Evolutionary conservation across 2,888 invertebrate species (phyloP).

Genomic region (Macropis europaea): DNA sequence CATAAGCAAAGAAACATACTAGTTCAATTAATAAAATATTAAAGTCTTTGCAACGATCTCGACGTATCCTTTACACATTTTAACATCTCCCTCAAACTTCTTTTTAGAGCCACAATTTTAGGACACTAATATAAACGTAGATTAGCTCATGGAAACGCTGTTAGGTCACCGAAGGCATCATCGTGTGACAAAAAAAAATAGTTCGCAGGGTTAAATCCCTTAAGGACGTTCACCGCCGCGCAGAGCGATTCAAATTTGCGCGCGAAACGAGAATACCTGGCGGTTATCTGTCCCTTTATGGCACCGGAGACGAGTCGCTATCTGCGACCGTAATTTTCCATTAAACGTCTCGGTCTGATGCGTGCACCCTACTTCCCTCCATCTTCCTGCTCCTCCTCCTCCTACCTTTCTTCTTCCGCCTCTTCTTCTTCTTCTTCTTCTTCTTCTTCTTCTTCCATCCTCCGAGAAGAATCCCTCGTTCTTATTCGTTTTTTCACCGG

Average conservation of each 20-base stretch:
- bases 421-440: constrained; percentile 10
- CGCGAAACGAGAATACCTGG: constrained; percentile 33
- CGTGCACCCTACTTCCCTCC: constrained; percentile 28
- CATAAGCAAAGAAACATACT: too few species aligned
- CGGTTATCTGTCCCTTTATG: constrained; percentile 49
- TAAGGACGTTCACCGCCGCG: background rate
- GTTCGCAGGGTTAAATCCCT: background rate
- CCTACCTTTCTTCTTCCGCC: constrained; percentile 28
- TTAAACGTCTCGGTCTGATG: constrained; percentile 66
- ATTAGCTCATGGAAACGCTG: too few species aligned
- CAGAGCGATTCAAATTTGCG: constrained; percentile 46
- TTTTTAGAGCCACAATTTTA: too few species aligned
- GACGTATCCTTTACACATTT: too few species aligned
- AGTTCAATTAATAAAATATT: too few species aligned
- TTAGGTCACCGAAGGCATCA: too few species aligned
- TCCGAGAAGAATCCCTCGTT: constrained; percentile 36
- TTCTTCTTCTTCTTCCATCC: constrained; percentile 3
- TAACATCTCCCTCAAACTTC: too few species aligned
- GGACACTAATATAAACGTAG: too few species aligned
- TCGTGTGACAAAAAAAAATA: background rate
- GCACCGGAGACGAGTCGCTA: constrained; percentile 44
- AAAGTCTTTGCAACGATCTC: too few species aligned
- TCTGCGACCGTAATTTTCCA: constrained; percentile 72
- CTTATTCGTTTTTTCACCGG: constrained; percentile 30
- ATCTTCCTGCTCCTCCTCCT: background rate